A percentile compares a stretch with the other conserved stretches of the same genome.
Evolutionary conservation across 2,113 vertebrate species (phyloP).

Genomic region (Colaptes auratus): DNA sequence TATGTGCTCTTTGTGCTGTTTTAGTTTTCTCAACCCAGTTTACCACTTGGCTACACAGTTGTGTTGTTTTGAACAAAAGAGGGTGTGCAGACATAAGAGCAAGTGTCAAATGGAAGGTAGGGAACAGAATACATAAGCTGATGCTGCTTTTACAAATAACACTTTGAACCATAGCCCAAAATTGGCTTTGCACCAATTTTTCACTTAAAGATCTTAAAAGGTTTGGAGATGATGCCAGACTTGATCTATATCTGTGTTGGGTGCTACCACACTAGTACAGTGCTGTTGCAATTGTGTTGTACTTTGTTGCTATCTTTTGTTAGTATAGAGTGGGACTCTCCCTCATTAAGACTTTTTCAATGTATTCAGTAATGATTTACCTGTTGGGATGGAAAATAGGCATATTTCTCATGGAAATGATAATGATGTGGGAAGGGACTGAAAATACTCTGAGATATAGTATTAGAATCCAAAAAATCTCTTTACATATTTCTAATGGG

Average conservation of each 20-base stretch:
- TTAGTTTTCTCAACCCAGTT: neutral
- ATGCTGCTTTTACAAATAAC: neutral
- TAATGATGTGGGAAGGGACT: neutral
- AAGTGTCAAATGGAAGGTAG: neutral
- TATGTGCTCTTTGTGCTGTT: neutral
- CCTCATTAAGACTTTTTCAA: neutral
- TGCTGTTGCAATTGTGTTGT: neutral
- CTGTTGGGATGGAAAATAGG: slow-evolving; percentile 6
- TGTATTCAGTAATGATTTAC: neutral
- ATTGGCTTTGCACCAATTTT: neutral
- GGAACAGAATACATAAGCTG: neutral
- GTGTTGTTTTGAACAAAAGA: neutral
- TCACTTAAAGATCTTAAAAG: neutral
- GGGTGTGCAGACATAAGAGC: neutral
- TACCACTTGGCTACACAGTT: neutral
- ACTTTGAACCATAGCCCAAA: neutral
- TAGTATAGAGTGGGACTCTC: neutral
- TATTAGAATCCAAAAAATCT: neutral
- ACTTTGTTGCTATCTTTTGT: neutral
- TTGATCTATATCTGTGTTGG: neutral
- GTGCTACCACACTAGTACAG: neutral
- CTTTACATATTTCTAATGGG: slow-evolving; percentile 1
- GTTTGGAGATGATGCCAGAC: neutral
- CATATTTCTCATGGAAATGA: neutral
- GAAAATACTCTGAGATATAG: neutral